Evolutionary conservation across 2,888 invertebrate species (phyloP).

Genomic region (Lysandra bellargus): DNA sequence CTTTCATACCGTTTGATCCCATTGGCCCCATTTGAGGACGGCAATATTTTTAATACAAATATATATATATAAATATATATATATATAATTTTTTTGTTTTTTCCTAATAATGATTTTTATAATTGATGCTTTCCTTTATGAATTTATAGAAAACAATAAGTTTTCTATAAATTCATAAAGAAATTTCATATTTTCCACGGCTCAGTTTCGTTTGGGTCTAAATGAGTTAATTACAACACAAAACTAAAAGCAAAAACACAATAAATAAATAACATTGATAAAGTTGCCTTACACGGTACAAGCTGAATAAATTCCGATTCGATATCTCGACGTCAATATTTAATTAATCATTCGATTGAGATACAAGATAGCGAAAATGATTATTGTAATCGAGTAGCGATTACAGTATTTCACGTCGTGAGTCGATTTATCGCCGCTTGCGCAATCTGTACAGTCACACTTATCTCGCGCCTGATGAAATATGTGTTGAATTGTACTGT

Average conservation of each 20-base stretch:
- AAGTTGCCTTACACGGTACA: background rate
- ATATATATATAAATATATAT: too few relatives aligned
- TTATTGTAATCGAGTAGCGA: slow-evolving; percentile 22
- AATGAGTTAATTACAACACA: background rate
- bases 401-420: slow-evolving; percentile 21
- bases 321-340: slow-evolving; percentile 21
- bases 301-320: slow-evolving; percentile 1
- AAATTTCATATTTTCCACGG: too few relatives aligned
- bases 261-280: slow-evolving; percentile 1
- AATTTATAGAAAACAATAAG: too few relatives aligned
- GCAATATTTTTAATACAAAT: too few relatives aligned
- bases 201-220: too few relatives aligned
- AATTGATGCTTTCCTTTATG: too few relatives aligned
- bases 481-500: slow-evolving; percentile 12
- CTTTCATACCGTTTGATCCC: too few relatives aligned
- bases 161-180: too few relatives aligned
- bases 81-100: too few relatives aligned
- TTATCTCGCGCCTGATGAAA: slow-evolving; percentile 10
- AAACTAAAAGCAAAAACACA: background rate
- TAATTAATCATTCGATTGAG: slow-evolving; percentile 27
- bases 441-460: slow-evolving; percentile 11
- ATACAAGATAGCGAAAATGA: slow-evolving; percentile 22
- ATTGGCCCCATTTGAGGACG: too few relatives aligned
- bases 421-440: slow-evolving; percentile 12
- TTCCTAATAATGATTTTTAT: too few relatives aligned